phyloP scores from a whole-genome alignment of 2,888 invertebrate genomes.

The Chromoteleia sp. region DNA sequence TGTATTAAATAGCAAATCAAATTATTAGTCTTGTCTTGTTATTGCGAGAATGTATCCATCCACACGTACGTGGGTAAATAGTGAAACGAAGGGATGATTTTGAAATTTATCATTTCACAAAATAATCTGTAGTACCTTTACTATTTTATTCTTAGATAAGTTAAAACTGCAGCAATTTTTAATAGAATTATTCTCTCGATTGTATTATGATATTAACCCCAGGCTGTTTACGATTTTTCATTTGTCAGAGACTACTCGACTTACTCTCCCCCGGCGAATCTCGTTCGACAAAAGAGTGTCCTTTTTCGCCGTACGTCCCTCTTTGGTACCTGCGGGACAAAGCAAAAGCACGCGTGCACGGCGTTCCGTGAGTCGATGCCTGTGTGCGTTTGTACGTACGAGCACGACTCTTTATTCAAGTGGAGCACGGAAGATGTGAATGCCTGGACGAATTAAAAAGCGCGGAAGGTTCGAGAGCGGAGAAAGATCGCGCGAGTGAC shows the following conservation, averaged over 20 bases:
- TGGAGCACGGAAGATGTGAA: conserved; percentile 81
- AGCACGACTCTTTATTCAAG: conserved; percentile 81
- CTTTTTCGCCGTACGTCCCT: conserved; percentile 44
- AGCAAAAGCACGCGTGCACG: conserved; percentile 50
- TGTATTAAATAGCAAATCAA: too few species aligned
- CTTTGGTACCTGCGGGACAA: conserved; percentile 56
- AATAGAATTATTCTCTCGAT: neutral
- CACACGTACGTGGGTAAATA: too few species aligned
- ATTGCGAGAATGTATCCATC: too few species aligned
- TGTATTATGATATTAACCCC: conserved; percentile 14
- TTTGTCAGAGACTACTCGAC: conserved; percentile 34
- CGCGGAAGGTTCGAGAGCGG: conserved; percentile 70
- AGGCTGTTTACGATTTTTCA: conserved; percentile 24
- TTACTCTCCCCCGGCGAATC: conserved; percentile 19
- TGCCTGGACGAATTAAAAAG: conserved; percentile 82
- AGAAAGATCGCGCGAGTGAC: conserved; percentile 69
- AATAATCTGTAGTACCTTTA: too few species aligned
- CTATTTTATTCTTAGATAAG: too few species aligned
- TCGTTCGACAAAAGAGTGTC: conserved; percentile 57
- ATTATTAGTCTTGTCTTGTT: too few species aligned
- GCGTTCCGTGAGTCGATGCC: conserved; percentile 44
- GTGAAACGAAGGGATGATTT: too few species aligned
- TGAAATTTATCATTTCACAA: too few species aligned
- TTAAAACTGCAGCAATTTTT: neutral
- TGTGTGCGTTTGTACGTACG: conserved; percentile 59